Evolutionary conservation across 2,888 invertebrate species (phyloP).

Genomic region (Antheraea assamensis): DNA sequence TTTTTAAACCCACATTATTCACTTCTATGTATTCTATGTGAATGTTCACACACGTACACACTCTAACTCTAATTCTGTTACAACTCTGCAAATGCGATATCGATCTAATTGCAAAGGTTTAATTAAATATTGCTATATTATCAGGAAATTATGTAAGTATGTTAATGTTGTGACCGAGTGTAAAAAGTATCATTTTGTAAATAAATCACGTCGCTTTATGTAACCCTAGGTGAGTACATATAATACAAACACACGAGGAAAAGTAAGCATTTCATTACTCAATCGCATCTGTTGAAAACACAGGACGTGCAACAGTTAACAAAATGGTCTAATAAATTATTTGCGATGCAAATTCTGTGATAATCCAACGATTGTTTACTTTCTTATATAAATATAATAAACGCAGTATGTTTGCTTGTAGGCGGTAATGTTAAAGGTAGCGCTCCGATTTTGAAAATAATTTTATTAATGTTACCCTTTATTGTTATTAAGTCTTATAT

Average conservation of each 20-base stretch:
- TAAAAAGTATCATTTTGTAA: slow-evolving; percentile 13
- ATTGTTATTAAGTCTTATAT: too few relatives aligned
- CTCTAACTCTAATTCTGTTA: too few relatives aligned
- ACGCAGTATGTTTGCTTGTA: too few relatives aligned
- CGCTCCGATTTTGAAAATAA: too few relatives aligned
- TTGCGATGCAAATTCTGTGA: neutral
- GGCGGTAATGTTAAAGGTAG: too few relatives aligned
- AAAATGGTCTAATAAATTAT: neutral
- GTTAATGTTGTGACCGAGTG: neutral
- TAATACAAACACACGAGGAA: slow-evolving; percentile 3
- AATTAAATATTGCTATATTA: neutral
- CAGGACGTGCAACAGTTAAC: slow-evolving; percentile 5
- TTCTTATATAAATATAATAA: too few relatives aligned
- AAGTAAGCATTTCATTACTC: slow-evolving; percentile 6
- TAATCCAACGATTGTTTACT: too few relatives aligned
- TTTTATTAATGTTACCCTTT: too few relatives aligned
- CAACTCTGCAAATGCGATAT: neutral
- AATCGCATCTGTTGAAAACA: slow-evolving; percentile 1
- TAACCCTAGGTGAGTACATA: neutral
- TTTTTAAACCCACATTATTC: too few relatives aligned
- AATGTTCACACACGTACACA: too few relatives aligned
- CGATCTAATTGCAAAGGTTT: neutral
- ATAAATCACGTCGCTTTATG: slow-evolving; percentile 13
- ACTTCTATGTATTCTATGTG: too few relatives aligned
- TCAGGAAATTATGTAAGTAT: slow-evolving; percentile 7